A percentile compares a stretch with the other conserved stretches of the same genome.
Conservation (phyloP, 2,113 vertebrate genomes). For the Spheniscus mendiculus region DNA sequence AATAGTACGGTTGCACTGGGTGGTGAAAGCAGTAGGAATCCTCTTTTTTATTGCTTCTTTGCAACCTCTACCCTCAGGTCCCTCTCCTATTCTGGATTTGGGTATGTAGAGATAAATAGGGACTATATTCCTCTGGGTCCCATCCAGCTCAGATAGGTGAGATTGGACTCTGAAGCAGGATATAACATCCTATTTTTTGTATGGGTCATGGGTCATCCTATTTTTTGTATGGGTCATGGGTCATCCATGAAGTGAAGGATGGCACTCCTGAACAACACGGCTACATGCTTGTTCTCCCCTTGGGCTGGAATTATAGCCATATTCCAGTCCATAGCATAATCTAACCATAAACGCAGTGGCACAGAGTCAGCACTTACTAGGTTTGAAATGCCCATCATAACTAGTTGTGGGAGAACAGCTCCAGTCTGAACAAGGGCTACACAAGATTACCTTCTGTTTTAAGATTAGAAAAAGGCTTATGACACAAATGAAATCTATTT, state of each 20-base stretch:
- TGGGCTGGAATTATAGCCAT: not conserved
- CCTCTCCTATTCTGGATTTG: not conserved
- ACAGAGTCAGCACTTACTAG: not conserved
- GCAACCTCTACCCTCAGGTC: not conserved
- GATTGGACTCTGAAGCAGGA: not conserved
- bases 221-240: not conserved
- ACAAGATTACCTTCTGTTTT: not conserved
- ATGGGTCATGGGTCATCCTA: not conserved
- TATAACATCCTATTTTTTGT: not conserved
- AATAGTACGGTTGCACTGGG: not conserved
- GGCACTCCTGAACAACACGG: not conserved
- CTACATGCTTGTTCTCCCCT: not conserved
- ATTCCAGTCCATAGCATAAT: not conserved
- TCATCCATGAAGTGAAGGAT: not conserved
- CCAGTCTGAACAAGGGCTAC: not conserved
- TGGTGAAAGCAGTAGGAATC: not conserved
- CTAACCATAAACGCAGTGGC: not conserved
- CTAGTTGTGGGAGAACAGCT: not conserved
- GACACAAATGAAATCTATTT: not conserved
- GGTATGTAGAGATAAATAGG: not conserved
- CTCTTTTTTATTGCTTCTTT: not conserved
- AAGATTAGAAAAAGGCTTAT: not conserved
- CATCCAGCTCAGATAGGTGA: not conserved
- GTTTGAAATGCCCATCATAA: not conserved
- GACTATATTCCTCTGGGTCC: not conserved